Base-by-base conservation (phyloP, 2,888 invertebrate species). In the Brachyopa scutellaris region DNA sequence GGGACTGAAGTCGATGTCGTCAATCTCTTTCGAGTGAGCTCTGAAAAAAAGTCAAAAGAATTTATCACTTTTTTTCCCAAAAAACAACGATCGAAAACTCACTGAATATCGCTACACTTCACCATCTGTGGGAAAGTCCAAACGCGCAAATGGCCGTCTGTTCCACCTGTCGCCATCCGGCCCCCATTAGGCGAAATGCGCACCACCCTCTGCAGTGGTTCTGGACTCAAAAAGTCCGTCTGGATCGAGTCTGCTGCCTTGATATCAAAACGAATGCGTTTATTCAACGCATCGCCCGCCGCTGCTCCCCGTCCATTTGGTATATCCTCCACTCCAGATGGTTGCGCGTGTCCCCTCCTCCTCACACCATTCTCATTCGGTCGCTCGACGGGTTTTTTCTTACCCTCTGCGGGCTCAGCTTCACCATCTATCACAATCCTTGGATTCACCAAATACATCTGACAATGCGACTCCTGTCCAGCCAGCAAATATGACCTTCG, bases 391-490 rank as follows among this genome's bases (percentile, higher is more conserved):
- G 86, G 85, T 17, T 86, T 88, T n/a, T 88, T 86, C 66, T 88
- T 88, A 0, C 86, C 87, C 21, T 88, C 86, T 26, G 84, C 87
- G 7, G 47, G 33, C 1, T 74, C 49, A 9, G 29, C 49, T 21
- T 61, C 85, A 45, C 92, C 84, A 15, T 92, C 92, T 80, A 92
- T 91, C 8, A 92, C 90, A 90, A 93, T 92, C 87, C 93, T 91
- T 85, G 92, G 91, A 89, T 92, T 92, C 2, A 96, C 95, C 88
- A 93, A 93, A 88, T 97, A 97, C 86, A 97, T 91, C 88, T 97
- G 96, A 88, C 96, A 97, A 87, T 97, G 95, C 84, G 96, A 96
- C 91, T 98, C 97, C 90, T 97, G 96, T 0, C 98, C 98, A 6
- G 97, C 97, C 1, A 96, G 95, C 57, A 98, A 91, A 90, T 95